Base-by-base conservation (phyloP, 2,113 vertebrate species). In the Lamprotornis superbus region DNA sequence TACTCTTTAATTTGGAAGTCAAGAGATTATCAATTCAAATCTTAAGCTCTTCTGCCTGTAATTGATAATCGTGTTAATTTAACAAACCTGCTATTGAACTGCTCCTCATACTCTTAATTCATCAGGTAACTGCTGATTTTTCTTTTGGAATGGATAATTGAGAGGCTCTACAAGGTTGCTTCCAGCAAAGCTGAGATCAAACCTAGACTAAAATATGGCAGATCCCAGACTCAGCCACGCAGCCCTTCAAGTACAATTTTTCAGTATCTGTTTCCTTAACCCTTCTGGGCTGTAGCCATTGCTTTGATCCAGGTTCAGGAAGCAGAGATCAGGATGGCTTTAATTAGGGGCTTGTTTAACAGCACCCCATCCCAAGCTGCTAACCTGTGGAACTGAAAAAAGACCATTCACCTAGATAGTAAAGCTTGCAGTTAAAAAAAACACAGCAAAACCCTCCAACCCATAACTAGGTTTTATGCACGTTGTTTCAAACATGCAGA, bases 1-100 rank as follows among this genome's bases (percentile, higher is more conserved):
- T 81, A 67, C 83, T 92, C 83, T 93, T 91, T 95, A 89, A 96
- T 94, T 96, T 81, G 52, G 56, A 94, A 97, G 95, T 95, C 95
- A 92, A 95, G 96, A 93, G 86, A 37, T 87, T 94, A 56, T 93
- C 80, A 91, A 81, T 93, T 95, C 88, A 91, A n/a, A 87, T 75
- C 88, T 96, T 86, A 90, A 92, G 68, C 83, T 92, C 86, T 92
- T 95, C 86, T 94, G 83, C 76, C 83, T 3, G 4, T 89, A 90
- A 95, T 96, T 93, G 95, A 89, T 93, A 94, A 83, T 83, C 8
- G 6, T 50, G 89, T 78, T 28, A 80, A 15, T 93, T 90, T 90
- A 86, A 81, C 91, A 92, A 90, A 90, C 77, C 86, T 55, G 80
- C 77, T 89, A 9, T 94, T 96, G 94, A 96, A 67, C 91, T 59